Evolutionary conservation across 2,888 invertebrate species (phyloP), one percentile per base, ranked within the genome.

Genomic region (Syrphus vitripennis): DNA sequence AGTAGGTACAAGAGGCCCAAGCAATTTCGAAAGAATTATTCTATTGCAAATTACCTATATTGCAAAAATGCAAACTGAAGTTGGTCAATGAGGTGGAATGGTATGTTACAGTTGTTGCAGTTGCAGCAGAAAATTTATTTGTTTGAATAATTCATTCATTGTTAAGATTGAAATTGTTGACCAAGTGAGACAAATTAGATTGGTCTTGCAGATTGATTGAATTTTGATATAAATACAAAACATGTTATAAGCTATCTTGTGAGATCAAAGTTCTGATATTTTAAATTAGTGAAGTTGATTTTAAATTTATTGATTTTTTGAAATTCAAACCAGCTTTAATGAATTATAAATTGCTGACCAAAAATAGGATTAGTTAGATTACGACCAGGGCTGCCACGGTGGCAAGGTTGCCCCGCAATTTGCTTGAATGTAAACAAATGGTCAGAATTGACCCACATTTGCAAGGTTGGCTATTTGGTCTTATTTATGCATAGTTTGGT

Each of bases 21-120:
- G n/a, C 34, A 69, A n/a, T 86, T 82, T 86, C 82, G 77, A 50
- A 78, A 82, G 86, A 86, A 86, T 74, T 74, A 74, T 86, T 86
- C 86, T 77, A 45, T 26, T 67, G 57, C 76, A 81, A 63, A n/a
- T n/a, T n/a, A n/a, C n/a, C n/a, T n/a, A n/a, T n/a, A n/a, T n/a
- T n/a, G n/a, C n/a, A n/a, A n/a, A 16, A 42, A 26, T 63, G 48
- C 40, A 61, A 6, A 59, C 70, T 69, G 65, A 45, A 29, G 45
- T 65, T 65, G 80, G 67, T 34, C 84, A 67, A 67, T 69, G 80
- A 80, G 59, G 21, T 72, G 75, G 84, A 80, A 75, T 76, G 80
- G 75, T 31, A 75, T 80, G 75, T 21, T 37, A 3, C 14, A 19
- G 10, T n/a, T 7, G 10, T 42, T 31, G 31, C 4, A 12, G 53